These are phyloP conservation scores for Steinernema carpocapsae DNA, from an alignment of 2,888 invertebrate species.

Conservation along the genomic window DNA sequence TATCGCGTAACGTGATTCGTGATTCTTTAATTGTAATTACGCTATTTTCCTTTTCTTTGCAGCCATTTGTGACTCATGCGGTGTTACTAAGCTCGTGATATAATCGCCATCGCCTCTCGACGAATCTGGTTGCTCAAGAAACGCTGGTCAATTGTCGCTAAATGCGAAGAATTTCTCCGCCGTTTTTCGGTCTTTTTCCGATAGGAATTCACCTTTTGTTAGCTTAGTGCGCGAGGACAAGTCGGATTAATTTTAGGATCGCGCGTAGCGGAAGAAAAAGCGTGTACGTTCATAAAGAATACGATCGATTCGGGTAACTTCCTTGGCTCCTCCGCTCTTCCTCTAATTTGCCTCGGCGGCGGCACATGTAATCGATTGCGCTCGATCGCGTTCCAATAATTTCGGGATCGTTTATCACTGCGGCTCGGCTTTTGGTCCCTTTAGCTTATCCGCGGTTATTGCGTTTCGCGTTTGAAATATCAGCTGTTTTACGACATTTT, in stretches of 20 bases:
- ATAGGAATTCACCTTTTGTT: neutral
- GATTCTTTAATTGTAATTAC: too few relatives aligned
- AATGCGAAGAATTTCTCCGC: neutral
- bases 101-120: too few relatives aligned
- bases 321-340: too few relatives aligned
- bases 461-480: slow-evolving; percentile 7
- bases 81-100: too few relatives aligned
- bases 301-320: too few relatives aligned
- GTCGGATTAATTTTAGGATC: neutral
- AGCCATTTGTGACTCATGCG: too few relatives aligned
- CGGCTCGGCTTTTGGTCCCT: slow-evolving; percentile 13
- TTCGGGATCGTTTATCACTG: slow-evolving; percentile 2
- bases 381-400: neutral
- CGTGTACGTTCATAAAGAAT: too few relatives aligned
- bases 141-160: too few relatives aligned
- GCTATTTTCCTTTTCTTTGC: too few relatives aligned
- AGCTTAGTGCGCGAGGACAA: neutral
- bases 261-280: neutral
- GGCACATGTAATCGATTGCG: slow-evolving; percentile 22
- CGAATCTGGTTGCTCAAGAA: too few relatives aligned
- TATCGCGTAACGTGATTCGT: too few relatives aligned
- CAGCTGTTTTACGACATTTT: slow-evolving; percentile 19
- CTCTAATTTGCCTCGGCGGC: neutral
- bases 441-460: neutral
- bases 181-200: neutral